Evolutionary conservation across 2,797 vertebrate species (phyloP).

Genomic region (Calcarius lapponicus): DNA sequence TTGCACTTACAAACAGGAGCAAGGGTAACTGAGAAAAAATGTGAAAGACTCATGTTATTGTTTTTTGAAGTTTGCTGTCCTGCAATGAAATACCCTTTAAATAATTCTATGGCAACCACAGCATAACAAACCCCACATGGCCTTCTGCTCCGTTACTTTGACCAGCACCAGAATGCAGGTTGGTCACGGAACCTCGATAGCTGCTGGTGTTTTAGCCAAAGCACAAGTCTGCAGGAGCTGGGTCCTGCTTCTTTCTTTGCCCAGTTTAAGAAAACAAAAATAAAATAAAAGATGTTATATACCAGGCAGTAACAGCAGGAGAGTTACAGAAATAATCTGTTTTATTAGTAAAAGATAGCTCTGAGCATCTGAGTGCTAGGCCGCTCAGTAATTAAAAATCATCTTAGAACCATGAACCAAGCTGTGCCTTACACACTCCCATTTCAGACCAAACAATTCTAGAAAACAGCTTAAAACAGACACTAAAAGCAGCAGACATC

Average conservation of each 20-base stretch:
- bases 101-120: neutral
- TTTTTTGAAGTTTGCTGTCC: neutral
- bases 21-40: conserved; percentile 25
- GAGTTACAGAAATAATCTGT: neutral
- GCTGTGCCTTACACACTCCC: neutral
- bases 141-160: neutral
- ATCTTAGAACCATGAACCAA: neutral
- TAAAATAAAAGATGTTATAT: neutral
- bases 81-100: neutral
- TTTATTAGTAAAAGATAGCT: neutral
- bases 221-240: neutral
- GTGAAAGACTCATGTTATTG: neutral
- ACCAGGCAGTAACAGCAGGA: neutral
- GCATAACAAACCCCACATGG: neutral
- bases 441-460: neutral
- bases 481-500: neutral
- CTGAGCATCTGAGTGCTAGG: neutral
- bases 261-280: neutral
- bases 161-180: neutral
- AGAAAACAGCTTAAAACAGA: neutral
- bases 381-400: neutral
- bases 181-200: neutral
- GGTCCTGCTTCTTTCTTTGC: neutral
- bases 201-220: neutral
- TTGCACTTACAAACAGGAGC: conserved; percentile 19